Base-by-base conservation (phyloP, 2,797 vertebrate genomes). In the Hyperoplus immaculatus region DNA sequence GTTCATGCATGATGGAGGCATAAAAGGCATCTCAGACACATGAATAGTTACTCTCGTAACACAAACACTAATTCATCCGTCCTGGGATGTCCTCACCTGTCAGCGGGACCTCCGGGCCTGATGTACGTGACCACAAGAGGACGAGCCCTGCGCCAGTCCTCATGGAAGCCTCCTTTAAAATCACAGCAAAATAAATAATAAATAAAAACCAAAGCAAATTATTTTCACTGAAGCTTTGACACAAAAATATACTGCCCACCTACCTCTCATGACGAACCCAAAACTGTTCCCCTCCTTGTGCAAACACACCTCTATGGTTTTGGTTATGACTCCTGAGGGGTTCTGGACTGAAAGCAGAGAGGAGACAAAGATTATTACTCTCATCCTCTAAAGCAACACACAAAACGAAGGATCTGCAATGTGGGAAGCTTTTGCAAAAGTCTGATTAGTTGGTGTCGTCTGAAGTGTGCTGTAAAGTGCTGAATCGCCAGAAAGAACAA, bases 211-310 rank as follows among this genome's bases (percentile, higher is more conserved):
- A 14, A 38, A 46, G 6, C 0, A 8, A 5, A 12, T 7, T 4
- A 4, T 60, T 55, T 53, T 6, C 2, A 11, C 16, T n/a, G 1
- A 63, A 12, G 41, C 12, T 47, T 67, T 62, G 13, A 21, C 8
- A 53, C 12, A 53, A 15, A 50, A 55, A n/a, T 3, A 9, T 16
- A 1, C 0, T 2, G 3, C 46, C 42, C 21, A 67, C 88, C 86
- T 90, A 99, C 98, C 98, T 97, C 98, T 95, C 89, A 99, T 95
- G 71, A 99, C 97, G 1, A 99, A 99, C 46, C 98, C 98, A 87
- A 99, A 99, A 92, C 97, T 99, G 93, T 96, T 98, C 73, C 98
- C 98, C 88, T 99, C 98, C 91, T 99, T 99, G 92, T 97, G 96
- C 80, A 99, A 94, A 72, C 96, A 96, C 89, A 99, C 95, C 36